Percentiles rank a stretch among this genome's conserved stretches.
These are phyloP conservation scores for Lutjanus argentimaculatus DNA, from an alignment of 2,797 vertebrate species.

Conservation along the genomic window DNA sequence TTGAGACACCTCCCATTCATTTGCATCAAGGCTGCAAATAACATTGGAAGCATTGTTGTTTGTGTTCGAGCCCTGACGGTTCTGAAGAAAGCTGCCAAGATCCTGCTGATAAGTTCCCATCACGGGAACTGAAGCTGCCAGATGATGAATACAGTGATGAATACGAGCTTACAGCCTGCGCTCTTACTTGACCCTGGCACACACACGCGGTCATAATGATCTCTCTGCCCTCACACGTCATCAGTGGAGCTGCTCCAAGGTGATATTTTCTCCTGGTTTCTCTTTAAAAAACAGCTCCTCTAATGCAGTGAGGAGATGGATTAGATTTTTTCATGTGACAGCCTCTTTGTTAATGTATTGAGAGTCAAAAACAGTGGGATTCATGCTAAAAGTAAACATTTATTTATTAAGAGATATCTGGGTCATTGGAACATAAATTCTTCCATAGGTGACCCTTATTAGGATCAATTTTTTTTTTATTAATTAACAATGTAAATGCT, in stretches of 20 bases:
- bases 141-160: conserved; percentile 10
- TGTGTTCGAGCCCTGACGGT: not conserved
- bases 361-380: not conserved
- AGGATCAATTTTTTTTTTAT: not conserved
- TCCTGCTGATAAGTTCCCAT: conserved; percentile 4
- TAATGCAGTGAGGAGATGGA: not conserved
- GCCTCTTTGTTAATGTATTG: no score
- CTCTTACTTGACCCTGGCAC: conserved; percentile 9
- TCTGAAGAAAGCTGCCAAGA: conserved; percentile 1
- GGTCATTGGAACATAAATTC: not conserved
- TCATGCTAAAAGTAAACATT: not conserved
- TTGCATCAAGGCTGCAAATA: not conserved
- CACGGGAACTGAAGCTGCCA: conserved; percentile 4
- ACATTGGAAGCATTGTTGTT: not conserved
- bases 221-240: not conserved
- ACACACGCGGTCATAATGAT: not conserved
- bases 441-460: not conserved
- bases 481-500: not conserved
- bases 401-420: not conserved
- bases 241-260: conserved; percentile 6
- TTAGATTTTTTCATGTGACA: no score
- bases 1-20: not conserved
- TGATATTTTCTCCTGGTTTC: not conserved
- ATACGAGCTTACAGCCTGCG: conserved; percentile 6
- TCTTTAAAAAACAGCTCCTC: not conserved